A percentile compares a stretch with the other conserved stretches of the same genome.
phyloP scores from a whole-genome alignment of 2,797 vertebrate genomes.

The Hemitrygon akajei region DNA sequence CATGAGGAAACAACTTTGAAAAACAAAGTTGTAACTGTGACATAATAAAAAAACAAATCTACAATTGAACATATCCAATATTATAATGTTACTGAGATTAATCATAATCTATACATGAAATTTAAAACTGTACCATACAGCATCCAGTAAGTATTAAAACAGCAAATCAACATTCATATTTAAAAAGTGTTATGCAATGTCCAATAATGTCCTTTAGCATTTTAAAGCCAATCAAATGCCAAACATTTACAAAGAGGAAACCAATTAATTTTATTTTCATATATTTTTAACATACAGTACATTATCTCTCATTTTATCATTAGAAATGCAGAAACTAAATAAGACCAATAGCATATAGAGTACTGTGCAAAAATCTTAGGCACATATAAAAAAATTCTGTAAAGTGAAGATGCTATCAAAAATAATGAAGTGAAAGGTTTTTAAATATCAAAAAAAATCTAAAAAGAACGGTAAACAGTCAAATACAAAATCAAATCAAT shows the following conservation, averaged over 20 bases:
- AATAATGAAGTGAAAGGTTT: too few species aligned
- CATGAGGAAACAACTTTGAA: not conserved
- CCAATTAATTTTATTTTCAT: not conserved
- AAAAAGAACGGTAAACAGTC: too few species aligned
- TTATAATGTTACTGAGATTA: not conserved
- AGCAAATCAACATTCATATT: conserved; percentile 5
- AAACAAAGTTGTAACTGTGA: not conserved
- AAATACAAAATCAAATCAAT: too few species aligned
- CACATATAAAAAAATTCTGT: too few species aligned
- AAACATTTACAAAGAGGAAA: conserved; percentile 2
- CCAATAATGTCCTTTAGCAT: not conserved
- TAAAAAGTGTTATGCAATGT: not conserved
- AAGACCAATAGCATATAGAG: not conserved
- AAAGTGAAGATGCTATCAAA: too few species aligned
- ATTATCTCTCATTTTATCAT: not conserved
- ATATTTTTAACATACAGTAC: not conserved
- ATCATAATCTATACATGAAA: not conserved
- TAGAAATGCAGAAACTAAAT: not conserved
- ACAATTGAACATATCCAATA: not conserved
- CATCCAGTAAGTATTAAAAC: not conserved
- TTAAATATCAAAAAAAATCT: too few species aligned
- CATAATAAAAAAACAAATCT: not conserved
- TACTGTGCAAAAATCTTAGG: too few species aligned
- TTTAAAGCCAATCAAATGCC: not conserved
- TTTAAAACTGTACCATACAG: not conserved